Evolutionary conservation across 2,888 invertebrate species (phyloP).

Genomic region (Conops quadrifasciatus): DNA sequence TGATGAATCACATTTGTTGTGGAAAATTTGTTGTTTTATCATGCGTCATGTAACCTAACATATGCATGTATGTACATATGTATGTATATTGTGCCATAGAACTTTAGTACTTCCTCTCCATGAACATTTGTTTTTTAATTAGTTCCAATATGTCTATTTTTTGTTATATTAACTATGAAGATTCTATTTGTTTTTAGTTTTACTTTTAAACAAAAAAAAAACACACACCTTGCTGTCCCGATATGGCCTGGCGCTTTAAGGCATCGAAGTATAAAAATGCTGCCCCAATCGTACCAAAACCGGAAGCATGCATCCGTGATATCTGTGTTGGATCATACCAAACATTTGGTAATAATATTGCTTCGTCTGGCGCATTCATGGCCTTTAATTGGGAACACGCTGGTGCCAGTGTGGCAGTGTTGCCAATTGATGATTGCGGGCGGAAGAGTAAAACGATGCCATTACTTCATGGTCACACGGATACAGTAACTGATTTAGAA

Average conservation of each 20-base stretch:
- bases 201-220: constrained; percentile 20
- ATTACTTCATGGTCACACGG: constrained; percentile 83
- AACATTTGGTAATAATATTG: constrained; percentile 94
- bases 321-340: constrained; percentile 92
- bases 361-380: constrained; percentile 91
- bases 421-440: constrained; percentile 88
- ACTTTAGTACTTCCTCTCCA: too few species aligned
- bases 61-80: too few species aligned
- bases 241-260: constrained; percentile 95
- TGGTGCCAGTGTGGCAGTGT: constrained; percentile 87
- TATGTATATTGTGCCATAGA: too few species aligned
- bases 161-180: constrained; percentile 34
- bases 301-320: constrained; percentile 87
- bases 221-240: constrained; percentile 11
- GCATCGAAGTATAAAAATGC: constrained; percentile 99
- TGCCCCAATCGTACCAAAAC: constrained; percentile 93
- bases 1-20: too few species aligned
- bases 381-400: constrained; percentile 95
- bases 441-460: constrained; percentile 90
- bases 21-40: too few species aligned
- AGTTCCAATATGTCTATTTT: constrained; percentile 28
- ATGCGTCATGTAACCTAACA: too few species aligned
- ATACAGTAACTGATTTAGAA: constrained; percentile 93
- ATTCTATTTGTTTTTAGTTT: constrained; percentile 32
- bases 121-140: too few species aligned